Base-by-base conservation (phyloP, 1,140 invertebrate species). In the Agrypnia vestita region DNA sequence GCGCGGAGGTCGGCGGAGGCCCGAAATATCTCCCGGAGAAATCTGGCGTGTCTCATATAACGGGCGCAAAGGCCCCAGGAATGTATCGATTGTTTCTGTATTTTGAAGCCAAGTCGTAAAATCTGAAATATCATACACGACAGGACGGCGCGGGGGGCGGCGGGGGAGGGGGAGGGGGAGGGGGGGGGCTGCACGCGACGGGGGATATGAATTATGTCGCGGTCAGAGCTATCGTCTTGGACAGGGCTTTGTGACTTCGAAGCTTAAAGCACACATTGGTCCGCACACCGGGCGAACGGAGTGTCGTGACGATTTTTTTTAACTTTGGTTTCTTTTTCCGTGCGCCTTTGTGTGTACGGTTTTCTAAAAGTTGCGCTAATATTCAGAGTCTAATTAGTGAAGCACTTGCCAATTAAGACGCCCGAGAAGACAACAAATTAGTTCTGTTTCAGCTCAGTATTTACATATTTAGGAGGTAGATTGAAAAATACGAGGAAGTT, bases 21-120 rank as follows among this genome's bases (percentile, higher is more conserved):
- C 71, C 71, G 67, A 56, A 53, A 19, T 76, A 49, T 76, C 61
- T 64, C 56, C 44, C 35, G 21, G 19, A 64, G 75, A 64, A 76
- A 73, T 73, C 69, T 73, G 69, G 69, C 69, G n/a, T 73, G 69
- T 73, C 69, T 53, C 69, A 73, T 73, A 55, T 73, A 73, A 73
- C 53, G 61, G 56, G 56, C 35, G 35, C 61, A 64, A 76, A 76
- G 75, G 59, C 55, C 67, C 64, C 35, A 15, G 77, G 77, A 78
- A 78, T 78, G 77, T 78, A 78, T 78, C 67, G 77, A 78, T 78
- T 73, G 21, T 71, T 76, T 72, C 43, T 78, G 76, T 72, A 62
- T 78, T 78, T 78, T 73, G 77, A 78, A 73, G 77, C 67, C 35
- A 73, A 62, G 64, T 78, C 77, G 51, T 73, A 73, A 78, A 78